Base-by-base conservation (phyloP, 2,888 invertebrate genomes). In the Agrochola litura region DNA sequence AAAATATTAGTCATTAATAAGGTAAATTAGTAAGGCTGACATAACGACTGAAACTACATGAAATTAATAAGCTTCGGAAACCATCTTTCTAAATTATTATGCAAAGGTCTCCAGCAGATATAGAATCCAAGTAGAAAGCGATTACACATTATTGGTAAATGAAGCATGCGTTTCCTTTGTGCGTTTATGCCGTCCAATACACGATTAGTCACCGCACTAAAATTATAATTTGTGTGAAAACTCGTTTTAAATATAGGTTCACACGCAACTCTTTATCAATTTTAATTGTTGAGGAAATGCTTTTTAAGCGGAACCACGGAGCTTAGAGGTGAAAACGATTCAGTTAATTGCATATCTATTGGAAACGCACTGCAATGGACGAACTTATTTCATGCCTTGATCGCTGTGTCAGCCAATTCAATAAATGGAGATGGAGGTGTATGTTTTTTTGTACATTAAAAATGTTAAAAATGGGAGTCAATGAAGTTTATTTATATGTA, bases 401-500 rank as follows among this genome's bases (percentile, higher is more conserved):
- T 93, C 89, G 90, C 91, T 92, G 88, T 91, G 94, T 92, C 93
- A 90, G 93, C 92, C 91, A 84, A 86, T 88, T 88, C 89, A 88
- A 87, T 91, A 89, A 84, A 90, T 77, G 90, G 88, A 88, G 89
- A 89, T 90, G 91, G 90, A 90, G 89, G 89, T 92, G 92, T 93
- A 92, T 93, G 92, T 92, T 92, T 93, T 83, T 89, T 95, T 95
- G 95, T 95, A 95, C 93, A 95, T 96, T 96, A 92, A 91, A 90
- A 93, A 93, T 92, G 88, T 87, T 88, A 83, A 87, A 94, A 94
- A 93, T 92, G 95, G 96, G 95, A 96, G 96, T 96, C 96, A 96
- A 95, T 95, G 96, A 95, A 93, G 94, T 95, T 96, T 96, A 96
- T 96, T 96, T 96, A 96, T 95, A 94, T 95, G 93, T 95, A 94